Conservation (phyloP, 1,140 invertebrate species). For the Macrobrachium nipponense region DNA sequence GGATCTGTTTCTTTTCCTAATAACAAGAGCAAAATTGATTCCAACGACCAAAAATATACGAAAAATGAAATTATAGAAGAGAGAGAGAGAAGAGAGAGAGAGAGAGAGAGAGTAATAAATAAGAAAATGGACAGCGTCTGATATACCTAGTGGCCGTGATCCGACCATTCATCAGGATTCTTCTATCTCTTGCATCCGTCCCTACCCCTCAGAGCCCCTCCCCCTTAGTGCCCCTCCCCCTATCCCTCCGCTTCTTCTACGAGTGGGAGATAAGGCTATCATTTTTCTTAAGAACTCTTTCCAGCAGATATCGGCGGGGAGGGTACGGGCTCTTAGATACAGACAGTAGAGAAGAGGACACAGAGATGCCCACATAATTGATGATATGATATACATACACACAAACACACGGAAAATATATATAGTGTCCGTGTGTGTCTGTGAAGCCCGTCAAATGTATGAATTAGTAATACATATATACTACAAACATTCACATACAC, state of each 20-base stretch:
- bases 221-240: background rate
- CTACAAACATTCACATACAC: too few species aligned
- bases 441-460: background rate
- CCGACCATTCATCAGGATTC: background rate
- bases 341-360: background rate
- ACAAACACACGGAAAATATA: background rate
- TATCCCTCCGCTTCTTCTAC: background rate
- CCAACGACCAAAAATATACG: too few species aligned
- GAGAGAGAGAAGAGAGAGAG: slow-evolving; percentile 11
- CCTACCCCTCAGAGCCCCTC: background rate
- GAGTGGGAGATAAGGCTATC: background rate
- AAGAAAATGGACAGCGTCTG: background rate
- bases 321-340: too few species aligned
- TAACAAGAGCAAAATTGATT: too few species aligned
- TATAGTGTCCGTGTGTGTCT: background rate
- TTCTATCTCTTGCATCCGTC: background rate
- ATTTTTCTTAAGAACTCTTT: too few species aligned
- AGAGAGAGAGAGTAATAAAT: background rate
- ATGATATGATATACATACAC: background rate
- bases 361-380: background rate
- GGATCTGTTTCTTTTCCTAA: too few species aligned
- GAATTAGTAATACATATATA: background rate
- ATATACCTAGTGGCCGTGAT: background rate
- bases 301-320: too few species aligned
- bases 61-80: background rate